Evolutionary conservation across 2,113 vertebrate genomes (phyloP), one percentile per base, ranked within the genome.

Genomic region (Guaruba guarouba): DNA sequence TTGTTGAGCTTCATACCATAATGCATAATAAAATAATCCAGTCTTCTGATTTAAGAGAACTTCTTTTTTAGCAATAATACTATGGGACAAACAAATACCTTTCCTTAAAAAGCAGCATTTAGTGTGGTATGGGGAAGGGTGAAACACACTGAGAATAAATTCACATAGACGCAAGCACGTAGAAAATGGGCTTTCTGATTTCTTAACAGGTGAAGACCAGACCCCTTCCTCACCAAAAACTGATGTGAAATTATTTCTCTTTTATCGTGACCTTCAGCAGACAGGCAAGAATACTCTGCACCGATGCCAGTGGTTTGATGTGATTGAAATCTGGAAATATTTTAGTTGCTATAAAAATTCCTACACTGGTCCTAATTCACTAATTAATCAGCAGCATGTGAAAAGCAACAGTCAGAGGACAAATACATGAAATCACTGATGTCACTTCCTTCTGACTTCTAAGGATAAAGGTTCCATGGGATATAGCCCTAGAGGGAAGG

Each of bases 41-140:
- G 6, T 46, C 1, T 73, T 73, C 44, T 18, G 48, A 43, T 48
- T 57, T 68, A 57, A 13, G 75, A 76, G 4, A 73, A 13, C 4
- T 25, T 76, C 48, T 3, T n/a, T 28, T 41, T 51, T 17, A n/a
- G 29, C 3, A 24, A 23, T 41, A 19, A 29, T 14, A 2, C 7
- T 27, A 19, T 13, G 5, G 6, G 5, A 13, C 4, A 86, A 82
- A 44, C 3, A 43, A 52, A 39, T 57, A 17, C 1, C 2, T 55
- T 54, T 17, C 46, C n/a, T 44, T 63, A 24, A 63, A 84, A 74
- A 63, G 10, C 3, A 2, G 10, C 11, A 43, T 3, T 63, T 43
- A 57, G 8, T 17, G 14, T 31, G 4, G 3, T 29, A 7, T 29
- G 12, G 5, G 5, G 23, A 20, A 3, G n/a, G 12, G 13, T 22